Evolutionary conservation across 2,797 vertebrate species (phyloP), one percentile per base, ranked within the genome.

Genomic region (Gobionotothen gibberifrons): DNA sequence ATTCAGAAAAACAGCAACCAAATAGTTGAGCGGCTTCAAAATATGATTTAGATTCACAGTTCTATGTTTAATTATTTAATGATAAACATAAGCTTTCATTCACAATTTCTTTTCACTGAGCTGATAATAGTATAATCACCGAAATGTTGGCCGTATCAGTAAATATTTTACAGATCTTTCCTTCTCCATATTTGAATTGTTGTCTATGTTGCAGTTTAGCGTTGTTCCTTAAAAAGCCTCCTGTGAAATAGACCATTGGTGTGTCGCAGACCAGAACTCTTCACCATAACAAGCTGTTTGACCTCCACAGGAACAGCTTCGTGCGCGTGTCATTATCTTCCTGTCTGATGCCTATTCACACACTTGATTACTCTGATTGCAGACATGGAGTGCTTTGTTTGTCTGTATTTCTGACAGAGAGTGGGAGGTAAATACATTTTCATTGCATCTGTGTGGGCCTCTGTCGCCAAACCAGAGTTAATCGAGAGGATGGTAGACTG

Each of bases 291-390:
- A 79, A 90, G 86, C 78, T 87, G 79, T 90, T 92, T 92, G 91
- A 93, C 91, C 90, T 92, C 87, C 75, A 72, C 78, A 76, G 84
- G 57, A 83, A 62, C 46, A 56, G 72, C 60, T 82, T 78, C 83
- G 72, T 85, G 78, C 8, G 6, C 81, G 76, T 85, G 82, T 85
- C 74, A 90, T 93, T 92, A 91, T 91, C 71, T 84, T 79, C 59
- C 78, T 17, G 52, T 90, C 79, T 87, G 85, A 92, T 87, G 86
- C 85, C 81, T 77, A 84, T 89, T 89, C 88, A 90, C 82, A 85
- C 85, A 83, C 81, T 88, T 85, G 79, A 93, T 90, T 87, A 86
- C 84, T 77, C 62, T 88, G 90, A 89, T 90, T 91, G 83, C 82
- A 82, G 75, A 78, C 70, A 65, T 51, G n/a, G 57, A 93, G 89